Evolutionary conservation across 2,797 vertebrate species (phyloP), one percentile per base, ranked within the genome.

Genomic region (Gephyroberyx darwinii): DNA sequence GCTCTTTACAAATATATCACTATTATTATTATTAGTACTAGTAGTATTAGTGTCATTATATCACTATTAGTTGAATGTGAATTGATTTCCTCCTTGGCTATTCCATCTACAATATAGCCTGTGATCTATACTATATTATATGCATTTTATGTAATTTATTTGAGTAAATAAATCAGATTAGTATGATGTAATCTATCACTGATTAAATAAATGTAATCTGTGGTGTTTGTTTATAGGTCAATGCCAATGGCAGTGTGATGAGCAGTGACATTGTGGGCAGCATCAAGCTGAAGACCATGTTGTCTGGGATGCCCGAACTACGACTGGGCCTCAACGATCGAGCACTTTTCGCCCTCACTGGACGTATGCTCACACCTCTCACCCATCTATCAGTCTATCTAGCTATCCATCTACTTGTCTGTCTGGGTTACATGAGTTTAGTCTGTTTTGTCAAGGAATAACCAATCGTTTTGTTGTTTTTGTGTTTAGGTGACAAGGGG

Each of bases 291-390:
- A 97, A 96, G 86, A 97, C 96, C 12, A 97, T 97, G 92, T 90
- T 98, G 47, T 97, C 97, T 0, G 96, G 97, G 31, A 98, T 98
- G 97, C 97, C 97, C 0, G 97, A 98, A 82, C 94, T 98, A 51
- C 91, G 97, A 14, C 92, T 98, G 5, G 97, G 96, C 55, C 93
- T 98, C 64, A 98, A 98, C 0, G 97, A 98, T 78, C 90, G 96
- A 0, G 95, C 96, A 74, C 96, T 98, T 20, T 98, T 98, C 51
- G 94, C 96, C 69, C 94, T 98, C 67, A 96, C 96, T 0, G 97
- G 97, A 75, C 95, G 97, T 98, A 94, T 80, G 90, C 56, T 3
- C 31, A 2, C 16, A 41, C 7, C 37, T 45, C 5, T n/a, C 19
- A 30, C 65, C 6, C 31, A 13, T 45, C 10, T 33, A 17, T 30